Evolutionary conservation across 2,797 vertebrate species (phyloP).

Genomic region (Labeo calbasu): DNA sequence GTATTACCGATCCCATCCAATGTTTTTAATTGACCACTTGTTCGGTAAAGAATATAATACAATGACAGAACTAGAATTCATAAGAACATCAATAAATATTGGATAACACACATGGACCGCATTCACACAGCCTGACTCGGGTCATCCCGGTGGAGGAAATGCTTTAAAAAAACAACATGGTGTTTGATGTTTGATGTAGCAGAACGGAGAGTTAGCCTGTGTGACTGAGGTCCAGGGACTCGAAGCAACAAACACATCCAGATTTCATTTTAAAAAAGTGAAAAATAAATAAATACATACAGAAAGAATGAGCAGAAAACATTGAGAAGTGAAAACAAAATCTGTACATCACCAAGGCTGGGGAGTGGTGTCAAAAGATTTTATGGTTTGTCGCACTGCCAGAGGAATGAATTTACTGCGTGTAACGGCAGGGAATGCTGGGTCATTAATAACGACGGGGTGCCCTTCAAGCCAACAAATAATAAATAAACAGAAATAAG

Average conservation of each 20-base stretch:
- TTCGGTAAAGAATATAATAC: conserved; percentile 82
- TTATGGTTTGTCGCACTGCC: conserved; percentile 1
- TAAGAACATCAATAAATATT: conserved; percentile 82
- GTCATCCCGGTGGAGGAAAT: background rate
- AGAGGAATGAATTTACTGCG: conserved; percentile 7
- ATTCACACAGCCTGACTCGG: conserved; percentile 68
- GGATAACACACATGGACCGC: conserved; percentile 73
- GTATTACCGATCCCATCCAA: conserved; percentile 74
- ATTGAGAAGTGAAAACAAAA: conserved; percentile 48
- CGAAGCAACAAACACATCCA: conserved; percentile 80
- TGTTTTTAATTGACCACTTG: conserved; percentile 79
- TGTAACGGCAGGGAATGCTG: background rate
- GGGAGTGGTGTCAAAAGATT: conserved; percentile 54
- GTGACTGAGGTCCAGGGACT: conserved; percentile 71
- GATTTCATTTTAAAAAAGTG: conserved; percentile 63
- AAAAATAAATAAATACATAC: conserved; percentile 61
- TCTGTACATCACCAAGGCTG: conserved; percentile 76
- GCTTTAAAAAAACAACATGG: background rate
- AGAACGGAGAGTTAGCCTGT: conserved; percentile 62
- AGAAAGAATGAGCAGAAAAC: conserved; percentile 48
- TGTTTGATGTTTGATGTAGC: conserved; percentile 43
- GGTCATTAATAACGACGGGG: background rate
- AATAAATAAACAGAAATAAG: conserved; percentile 15
- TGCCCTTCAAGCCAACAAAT: conserved; percentile 10
- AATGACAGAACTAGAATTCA: conserved; percentile 79